These are phyloP conservation scores for Rhinoraja longicauda DNA, from an alignment of 2,797 vertebrate species.

Conservation along the genomic window DNA sequence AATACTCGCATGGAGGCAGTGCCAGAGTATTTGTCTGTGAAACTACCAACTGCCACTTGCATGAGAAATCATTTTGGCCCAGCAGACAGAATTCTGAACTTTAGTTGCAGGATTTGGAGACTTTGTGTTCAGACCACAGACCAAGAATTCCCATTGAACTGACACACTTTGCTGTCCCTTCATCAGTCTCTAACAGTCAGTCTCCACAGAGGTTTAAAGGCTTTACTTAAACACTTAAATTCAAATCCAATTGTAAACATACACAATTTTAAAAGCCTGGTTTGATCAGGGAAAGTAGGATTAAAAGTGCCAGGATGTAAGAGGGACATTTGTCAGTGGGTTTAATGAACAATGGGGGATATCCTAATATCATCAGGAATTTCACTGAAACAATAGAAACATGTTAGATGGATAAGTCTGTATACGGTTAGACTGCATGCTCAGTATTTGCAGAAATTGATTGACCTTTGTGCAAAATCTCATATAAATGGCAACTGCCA, in stretches of 20 bases:
- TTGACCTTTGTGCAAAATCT: constrained; percentile 8
- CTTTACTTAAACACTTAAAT: constrained; percentile 36
- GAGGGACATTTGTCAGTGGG: not conserved
- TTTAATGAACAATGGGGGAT: not conserved
- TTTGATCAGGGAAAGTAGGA: not conserved
- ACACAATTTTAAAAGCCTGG: constrained; percentile 9
- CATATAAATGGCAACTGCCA: not conserved
- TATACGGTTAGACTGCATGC: not conserved
- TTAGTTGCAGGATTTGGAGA: constrained; percentile 33
- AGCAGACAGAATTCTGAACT: not conserved
- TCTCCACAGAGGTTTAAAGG: constrained; percentile 11
- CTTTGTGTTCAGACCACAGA: constrained; percentile 9
- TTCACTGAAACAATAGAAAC: not conserved
- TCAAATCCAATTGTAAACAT: constrained; percentile 26
- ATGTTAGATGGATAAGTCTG: not conserved
- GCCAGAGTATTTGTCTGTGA: not conserved
- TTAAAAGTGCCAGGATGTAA: not conserved
- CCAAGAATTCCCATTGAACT: constrained; percentile 28
- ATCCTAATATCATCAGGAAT: not conserved
- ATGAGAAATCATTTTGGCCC: not conserved
- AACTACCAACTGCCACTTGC: constrained; percentile 8
- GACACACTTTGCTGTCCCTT: not conserved
- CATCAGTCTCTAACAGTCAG: not conserved
- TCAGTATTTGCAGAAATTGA: not conserved
- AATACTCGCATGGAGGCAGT: not conserved